phyloP scores from a whole-genome alignment of 1,140 invertebrate species.

The Vollenhovia emeryi region DNA sequence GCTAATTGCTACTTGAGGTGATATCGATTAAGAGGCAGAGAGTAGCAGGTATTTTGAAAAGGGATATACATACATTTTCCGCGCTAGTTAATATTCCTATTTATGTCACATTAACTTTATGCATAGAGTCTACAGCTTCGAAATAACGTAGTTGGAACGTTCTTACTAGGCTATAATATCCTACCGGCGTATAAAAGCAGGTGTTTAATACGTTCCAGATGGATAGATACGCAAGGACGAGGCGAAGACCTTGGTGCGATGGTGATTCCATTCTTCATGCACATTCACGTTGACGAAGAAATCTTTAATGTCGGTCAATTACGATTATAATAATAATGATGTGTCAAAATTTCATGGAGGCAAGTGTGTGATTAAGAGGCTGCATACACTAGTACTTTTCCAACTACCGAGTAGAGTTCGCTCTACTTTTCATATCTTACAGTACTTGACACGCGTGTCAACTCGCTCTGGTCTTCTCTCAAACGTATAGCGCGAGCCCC shows the following conservation, averaged over 20 bases:
- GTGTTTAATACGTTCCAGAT: constrained; percentile 21
- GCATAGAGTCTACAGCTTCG: background rate
- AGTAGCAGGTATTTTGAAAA: too few relatives aligned
- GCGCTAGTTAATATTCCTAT: background rate
- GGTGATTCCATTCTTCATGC: constrained; percentile 14
- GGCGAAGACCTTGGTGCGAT: background rate
- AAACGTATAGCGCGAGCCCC: background rate
- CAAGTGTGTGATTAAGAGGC: background rate
- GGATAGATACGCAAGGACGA: constrained; percentile 4
- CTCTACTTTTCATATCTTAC: constrained; percentile 70
- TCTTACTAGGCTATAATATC: constrained; percentile 7
- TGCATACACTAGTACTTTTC: background rate
- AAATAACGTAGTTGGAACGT: background rate
- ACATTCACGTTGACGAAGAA: background rate
- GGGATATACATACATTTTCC: too few relatives aligned
- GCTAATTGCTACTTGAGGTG: background rate
- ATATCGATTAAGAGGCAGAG: too few relatives aligned
- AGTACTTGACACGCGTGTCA: constrained; percentile 76
- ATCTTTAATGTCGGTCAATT: background rate
- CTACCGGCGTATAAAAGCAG: background rate
- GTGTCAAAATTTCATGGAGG: too few relatives aligned
- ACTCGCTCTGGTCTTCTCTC: constrained; percentile 66
- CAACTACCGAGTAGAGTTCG: constrained; percentile 26
- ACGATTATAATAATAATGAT: too few relatives aligned
- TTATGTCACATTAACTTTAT: background rate